Evolutionary conservation across 2,888 invertebrate genomes (phyloP), one percentile per base, ranked within the genome.

Genomic region (Hecatera dysodea): DNA sequence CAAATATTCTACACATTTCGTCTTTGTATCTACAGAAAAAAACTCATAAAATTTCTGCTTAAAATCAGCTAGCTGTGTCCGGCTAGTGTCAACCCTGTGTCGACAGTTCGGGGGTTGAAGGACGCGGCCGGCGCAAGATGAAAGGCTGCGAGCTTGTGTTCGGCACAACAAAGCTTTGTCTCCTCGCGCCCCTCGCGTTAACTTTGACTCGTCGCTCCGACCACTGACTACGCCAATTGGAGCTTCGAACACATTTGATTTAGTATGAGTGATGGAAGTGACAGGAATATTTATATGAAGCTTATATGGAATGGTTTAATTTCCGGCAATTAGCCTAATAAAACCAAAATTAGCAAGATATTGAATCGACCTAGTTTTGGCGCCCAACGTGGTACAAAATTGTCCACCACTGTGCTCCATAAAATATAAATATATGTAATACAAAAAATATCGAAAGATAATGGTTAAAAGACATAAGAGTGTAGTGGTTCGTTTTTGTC

Each of bases 151-250:
- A 89, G 91, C 87, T 90, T 86, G 90, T 89, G 89, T 90, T 89
- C 91, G 92, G 91, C 90, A 90, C 92, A 90, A 93, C 93, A 93
- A 94, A 93, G 93, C 89, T 91, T 92, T 94, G 93, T 93, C 90
- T 92, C 89, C 87, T 89, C 88, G 83, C 90, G 81, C 89, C 90
- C 88, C 87, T 84, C 87, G 88, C 86, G 90, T 83, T 86, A 88
- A 87, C 82, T 86, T 87, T 84, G 85, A 86, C 85, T 86, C 83
- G 75, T 78, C 67, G 59, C 65, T 67, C 48, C 70, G 64, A 71
- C 63, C 74, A 70, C 65, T 68, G 69, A 59, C 63, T 63, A 77
- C 65, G 52, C 64, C 74, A 74, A 81, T 81, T 81, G 72, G 53
- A 68, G 63, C 39, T 78, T 67, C 44, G 66, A 65, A 81, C 72